Evolutionary conservation across 2,113 vertebrate genomes (phyloP).

Genomic region (Sinocyclocheilus maitianheensis): DNA sequence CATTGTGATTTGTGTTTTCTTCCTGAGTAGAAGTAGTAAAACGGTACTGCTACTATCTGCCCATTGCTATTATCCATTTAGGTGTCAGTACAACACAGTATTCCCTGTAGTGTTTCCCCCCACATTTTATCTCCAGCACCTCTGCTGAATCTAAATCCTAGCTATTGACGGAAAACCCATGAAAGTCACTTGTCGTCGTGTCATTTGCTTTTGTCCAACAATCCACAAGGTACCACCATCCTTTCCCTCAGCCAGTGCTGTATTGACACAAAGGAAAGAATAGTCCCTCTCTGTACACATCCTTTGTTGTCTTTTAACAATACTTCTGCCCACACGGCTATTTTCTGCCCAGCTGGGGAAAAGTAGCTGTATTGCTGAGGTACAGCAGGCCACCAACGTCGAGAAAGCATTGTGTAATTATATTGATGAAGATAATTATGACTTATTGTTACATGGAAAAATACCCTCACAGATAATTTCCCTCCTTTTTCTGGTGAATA

Average conservation of each 20-base stretch:
- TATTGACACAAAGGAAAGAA: conserved; percentile 21
- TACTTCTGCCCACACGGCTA: background rate
- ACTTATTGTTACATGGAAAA: conserved; percentile 39
- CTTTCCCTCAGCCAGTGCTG: background rate
- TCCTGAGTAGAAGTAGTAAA: background rate
- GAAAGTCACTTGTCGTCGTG: conserved; percentile 1
- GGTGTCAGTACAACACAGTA: background rate
- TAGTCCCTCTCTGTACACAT: conserved; percentile 12
- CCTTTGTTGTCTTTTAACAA: conserved; percentile 26
- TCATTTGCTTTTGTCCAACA: conserved; percentile 45
- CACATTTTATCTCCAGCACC: background rate
- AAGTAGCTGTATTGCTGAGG: conserved; percentile 9
- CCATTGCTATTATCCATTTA: background rate
- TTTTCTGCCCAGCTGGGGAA: conserved; percentile 13
- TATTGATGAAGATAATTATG: conserved; percentile 48
- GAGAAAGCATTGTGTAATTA: background rate
- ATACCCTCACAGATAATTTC: conserved; percentile 40
- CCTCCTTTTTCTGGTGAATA: conserved; percentile 30
- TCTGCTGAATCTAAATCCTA: conserved; percentile 20
- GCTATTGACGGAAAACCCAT: conserved; percentile 29
- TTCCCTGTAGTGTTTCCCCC: background rate
- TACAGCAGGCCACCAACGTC: background rate
- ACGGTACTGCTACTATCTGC: background rate
- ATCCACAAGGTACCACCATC: conserved; percentile 14
- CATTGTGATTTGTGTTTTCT: background rate